phyloP scores from a whole-genome alignment of 2,113 vertebrate genomes.

The Lagopus muta region DNA sequence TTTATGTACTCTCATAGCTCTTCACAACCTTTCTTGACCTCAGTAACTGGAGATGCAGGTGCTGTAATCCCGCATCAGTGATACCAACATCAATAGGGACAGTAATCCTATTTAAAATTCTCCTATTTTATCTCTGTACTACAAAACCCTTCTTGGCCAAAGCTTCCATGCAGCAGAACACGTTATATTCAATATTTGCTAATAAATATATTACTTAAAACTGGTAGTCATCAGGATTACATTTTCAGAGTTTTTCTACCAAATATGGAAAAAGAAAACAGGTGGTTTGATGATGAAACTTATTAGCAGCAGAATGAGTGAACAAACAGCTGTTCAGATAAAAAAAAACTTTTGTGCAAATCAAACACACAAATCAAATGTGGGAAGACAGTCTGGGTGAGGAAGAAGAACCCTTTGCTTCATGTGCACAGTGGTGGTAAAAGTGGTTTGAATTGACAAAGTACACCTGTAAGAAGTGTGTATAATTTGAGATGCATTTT shows the following conservation, averaged over 20 bases:
- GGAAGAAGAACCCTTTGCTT: not conserved
- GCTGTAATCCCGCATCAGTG: not conserved
- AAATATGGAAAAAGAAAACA: not conserved
- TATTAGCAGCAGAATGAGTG: not conserved
- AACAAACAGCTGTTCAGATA: not conserved
- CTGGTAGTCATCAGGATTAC: not conserved
- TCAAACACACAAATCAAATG: accelerated
- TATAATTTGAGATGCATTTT: not conserved
- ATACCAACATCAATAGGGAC: not conserved
- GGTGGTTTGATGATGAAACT: accelerated
- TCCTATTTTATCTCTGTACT: not conserved
- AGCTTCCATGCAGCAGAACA: not conserved
- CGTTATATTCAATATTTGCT: not conserved
- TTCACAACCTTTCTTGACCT: not conserved
- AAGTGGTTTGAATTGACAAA: not conserved
- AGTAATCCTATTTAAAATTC: not conserved
- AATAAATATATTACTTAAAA: not conserved
- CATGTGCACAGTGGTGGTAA: accelerated
- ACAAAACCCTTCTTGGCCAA: not conserved
- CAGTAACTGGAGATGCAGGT: not conserved
- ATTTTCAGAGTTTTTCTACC: not conserved
- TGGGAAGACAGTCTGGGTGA: not conserved
- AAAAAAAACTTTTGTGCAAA: not conserved
- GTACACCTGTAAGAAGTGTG: accelerated
- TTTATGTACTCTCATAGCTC: not conserved